Percentiles rank a stretch among this genome's conserved stretches.
Evolutionary conservation across 2,797 vertebrate species (phyloP).

Genomic region (Emys orbicularis): DNA sequence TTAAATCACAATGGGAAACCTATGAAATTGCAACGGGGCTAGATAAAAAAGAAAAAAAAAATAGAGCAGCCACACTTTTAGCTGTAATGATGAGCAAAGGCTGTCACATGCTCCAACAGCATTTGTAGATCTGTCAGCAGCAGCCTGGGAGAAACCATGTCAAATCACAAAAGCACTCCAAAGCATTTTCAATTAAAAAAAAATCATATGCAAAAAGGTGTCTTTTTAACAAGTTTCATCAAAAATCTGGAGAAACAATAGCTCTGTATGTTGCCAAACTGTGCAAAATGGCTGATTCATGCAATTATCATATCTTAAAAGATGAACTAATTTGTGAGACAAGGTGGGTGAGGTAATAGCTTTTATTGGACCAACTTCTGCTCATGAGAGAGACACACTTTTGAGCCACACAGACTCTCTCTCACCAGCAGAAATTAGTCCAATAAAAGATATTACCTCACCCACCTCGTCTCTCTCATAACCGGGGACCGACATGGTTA

Average conservation of each 20-base stretch:
- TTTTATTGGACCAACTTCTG: not conserved
- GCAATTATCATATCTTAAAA: not conserved
- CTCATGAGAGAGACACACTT: not conserved
- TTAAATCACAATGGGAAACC: not conserved
- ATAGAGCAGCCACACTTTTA: not conserved
- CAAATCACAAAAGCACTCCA: not conserved
- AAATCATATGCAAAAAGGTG: not conserved
- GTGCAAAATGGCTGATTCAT: not conserved
- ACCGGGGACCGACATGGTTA: not conserved
- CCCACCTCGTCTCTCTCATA: not conserved
- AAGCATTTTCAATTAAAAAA: not conserved
- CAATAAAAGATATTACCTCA: not conserved
- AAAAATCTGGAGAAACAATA: not conserved
- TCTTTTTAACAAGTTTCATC: not conserved
- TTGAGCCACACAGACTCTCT: not conserved
- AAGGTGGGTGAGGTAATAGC: not conserved
- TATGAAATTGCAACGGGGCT: not conserved
- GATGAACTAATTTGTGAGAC: not conserved
- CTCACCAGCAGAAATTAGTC: not conserved
- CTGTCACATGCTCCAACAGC: not conserved
- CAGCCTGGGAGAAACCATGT: not conserved
- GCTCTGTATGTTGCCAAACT: not conserved
- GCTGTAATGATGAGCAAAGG: not conserved
- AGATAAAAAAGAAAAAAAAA: not conserved
- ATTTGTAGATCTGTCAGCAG: not conserved